Evolutionary conservation across 2,113 vertebrate genomes (phyloP), one percentile per base, ranked within the genome.

Genomic region (Choloepus hoffmanni): DNA sequence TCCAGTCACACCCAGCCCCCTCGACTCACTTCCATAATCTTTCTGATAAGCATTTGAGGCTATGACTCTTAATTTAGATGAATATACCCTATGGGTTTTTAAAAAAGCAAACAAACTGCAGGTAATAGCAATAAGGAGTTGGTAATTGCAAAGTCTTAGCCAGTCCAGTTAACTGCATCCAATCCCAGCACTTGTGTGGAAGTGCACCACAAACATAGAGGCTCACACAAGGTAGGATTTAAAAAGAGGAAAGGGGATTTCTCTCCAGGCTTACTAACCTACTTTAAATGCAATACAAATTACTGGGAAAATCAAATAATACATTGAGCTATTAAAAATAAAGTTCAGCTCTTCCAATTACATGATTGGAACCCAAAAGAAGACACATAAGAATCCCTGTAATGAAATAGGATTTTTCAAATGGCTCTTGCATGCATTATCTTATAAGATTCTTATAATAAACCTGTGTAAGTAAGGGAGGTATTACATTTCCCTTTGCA

Each of bases 351-450:
- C 62, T 88, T 74, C 53, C 28, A 73, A 0, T 81, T 70, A n/a
- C 3, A 58, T 83, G 62, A 82, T 33, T 58, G 43, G 48, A 91
- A 62, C n/a, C 85, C 21, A 79, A 36, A 89, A 76, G 81, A 84
- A 36, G n/a, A 36, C 19, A 58, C 26, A 45, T 26, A 53, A 79
- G n/a, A 63, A 67, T 58, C 28, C 18, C 19, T 68, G 24, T 55
- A 77, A 67, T 43, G 81, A 90, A 81, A 76, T 3, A 77, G 43
- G 24, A 53, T 65, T 89, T 90, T 89, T 93, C 40, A 33, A 63
- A 90, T 33, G 36, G 21, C 6, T 85, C 95, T 83, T 48, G 45
- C 2, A 43, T 48, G 55, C 26, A 36, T 63, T 50, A 33, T 40
- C 60, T 19, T 55, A 15, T 2, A 60, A 92, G 50, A 94, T 79